Conservation (phyloP, 1,140 invertebrate genomes). For the Brachystomella parvula region DNA sequence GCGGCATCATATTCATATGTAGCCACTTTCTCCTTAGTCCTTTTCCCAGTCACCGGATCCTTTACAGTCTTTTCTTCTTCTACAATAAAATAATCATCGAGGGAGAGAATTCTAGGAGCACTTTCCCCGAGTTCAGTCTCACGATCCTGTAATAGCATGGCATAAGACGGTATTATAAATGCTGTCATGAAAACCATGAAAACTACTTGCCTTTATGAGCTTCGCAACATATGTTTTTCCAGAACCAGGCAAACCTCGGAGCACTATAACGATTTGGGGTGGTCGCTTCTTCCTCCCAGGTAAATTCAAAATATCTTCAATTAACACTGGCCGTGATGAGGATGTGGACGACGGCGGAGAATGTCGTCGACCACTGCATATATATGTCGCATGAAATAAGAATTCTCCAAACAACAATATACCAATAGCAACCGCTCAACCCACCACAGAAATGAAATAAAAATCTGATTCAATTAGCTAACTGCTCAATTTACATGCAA, state of each 20-base stretch:
- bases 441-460: too few relatives aligned
- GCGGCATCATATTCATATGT: conserved; percentile 84
- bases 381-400: background rate
- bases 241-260: conserved; percentile 80
- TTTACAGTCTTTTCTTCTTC: conserved; percentile 73
- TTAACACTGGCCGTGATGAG: conserved; percentile 44
- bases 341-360: background rate
- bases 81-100: conserved; percentile 95
- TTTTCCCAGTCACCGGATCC: conserved; percentile 70
- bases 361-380: background rate
- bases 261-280: conserved; percentile 73
- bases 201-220: conserved; percentile 64
- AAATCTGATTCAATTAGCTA: too few relatives aligned
- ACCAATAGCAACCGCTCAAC: too few relatives aligned
- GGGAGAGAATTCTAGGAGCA: conserved; percentile 77
- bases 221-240: conserved; percentile 82
- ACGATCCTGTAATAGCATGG: conserved; percentile 55
- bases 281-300: conserved; percentile 68
- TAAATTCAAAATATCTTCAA: conserved; percentile 71
- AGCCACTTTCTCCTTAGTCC: conserved; percentile 53
- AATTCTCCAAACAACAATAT: too few relatives aligned
- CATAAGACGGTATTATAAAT: conserved; percentile 15
- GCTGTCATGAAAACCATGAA: background rate
- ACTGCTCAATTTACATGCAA: too few relatives aligned
- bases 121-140: conserved; percentile 66